Evolutionary conservation across 2,797 vertebrate species (phyloP), one percentile per base, ranked within the genome.

Genomic region (Hephaestus fuliginosus): DNA sequence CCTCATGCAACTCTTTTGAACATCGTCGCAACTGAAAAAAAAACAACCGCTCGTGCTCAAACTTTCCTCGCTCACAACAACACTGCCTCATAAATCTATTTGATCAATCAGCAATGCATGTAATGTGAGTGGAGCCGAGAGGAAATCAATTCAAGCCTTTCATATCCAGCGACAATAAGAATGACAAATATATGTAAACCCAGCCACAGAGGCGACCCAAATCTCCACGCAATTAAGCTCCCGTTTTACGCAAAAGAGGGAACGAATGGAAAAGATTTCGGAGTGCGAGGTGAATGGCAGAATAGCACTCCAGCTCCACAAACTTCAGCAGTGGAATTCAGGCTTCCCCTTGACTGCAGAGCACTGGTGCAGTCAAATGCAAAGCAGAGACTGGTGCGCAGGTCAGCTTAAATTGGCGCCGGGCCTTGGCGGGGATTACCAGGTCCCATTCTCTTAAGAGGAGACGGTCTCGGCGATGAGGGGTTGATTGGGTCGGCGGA

Each of bases 341-440:
- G 43, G 73, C 60, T 79, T 75, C 81, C 65, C 36, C 75, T 89
- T 82, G 74, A 93, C 86, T 76, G 57, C 53, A 15, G 14, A 75
- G 73, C 63, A 36, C 46, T 7, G 20, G 22, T 86, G 69, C 78
- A 88, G 74, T 87, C 83, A 88, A 63, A 90, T 84, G 74, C 65
- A 78, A 86, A 85, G 74, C 76, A 86, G 85, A 49, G 74, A 74
- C 71, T 44, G 51, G 78, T 49, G 63, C 80, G 78, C 28, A 49
- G 93, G 92, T 89, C 89, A 86, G 36, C 55, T 74, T 78, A 83
- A 89, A 89, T 74, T 85, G 80, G 81, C 83, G 61, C 70, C 43
- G 25, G 80, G 80, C 64, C 73, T 63, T 28, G 64, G 80, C 61
- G 67, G 20, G 78, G 86, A 89, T 93, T 89, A 92, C 82, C 70